Evolutionary conservation across 2,888 invertebrate species (phyloP), one percentile per base, ranked within the genome.

Genomic region (Prionchulus punctatus): DNA sequence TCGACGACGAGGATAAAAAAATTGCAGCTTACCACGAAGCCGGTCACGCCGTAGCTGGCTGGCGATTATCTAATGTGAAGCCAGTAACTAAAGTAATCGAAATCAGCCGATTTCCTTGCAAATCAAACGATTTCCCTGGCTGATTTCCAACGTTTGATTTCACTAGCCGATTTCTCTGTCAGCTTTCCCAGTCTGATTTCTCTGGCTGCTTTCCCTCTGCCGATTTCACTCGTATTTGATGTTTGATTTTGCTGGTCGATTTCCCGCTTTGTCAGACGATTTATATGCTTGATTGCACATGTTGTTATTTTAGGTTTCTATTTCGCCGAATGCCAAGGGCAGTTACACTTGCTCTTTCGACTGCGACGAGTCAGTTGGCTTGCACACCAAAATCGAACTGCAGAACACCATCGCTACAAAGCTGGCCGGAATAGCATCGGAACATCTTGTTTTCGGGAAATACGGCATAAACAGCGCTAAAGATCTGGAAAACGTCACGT

Each of bases 21-120:
- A 96, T 89, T 1, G 96, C 98, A 3, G 92, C 92, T 0, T 96
- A 94, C 71, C 98, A 99, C 69, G 98, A 99, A 72, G 98, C 98
- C 0, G 98, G 98, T 0, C 98, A 99, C 75, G 98, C 98, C 0
- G 91, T 99, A 1, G 88, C 91, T 2, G 98, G 98, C 1, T 99
- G 98, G 98, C 7, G n/a, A 21, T n/a, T n/a, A n/a, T n/a, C n/a
- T n/a, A 25, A 25, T 12, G 12, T 7, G 12, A 48, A 48, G 26
- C 26, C 48, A 12, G 7, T 48, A 12, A 7, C 48, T n/a, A 48
- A 25, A n/a, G 26, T 12, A 48, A n/a, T 7, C 4, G 12, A 23
- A 25, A n/a, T n/a, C n/a, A 42, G 42, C 12, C 42, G 12, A 12
- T 15, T 12, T 15, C n/a, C 42, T n/a, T 42, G 12, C 42, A 12